Conservation (phyloP, 2,888 invertebrate genomes). For the Leuctra nigra region DNA sequence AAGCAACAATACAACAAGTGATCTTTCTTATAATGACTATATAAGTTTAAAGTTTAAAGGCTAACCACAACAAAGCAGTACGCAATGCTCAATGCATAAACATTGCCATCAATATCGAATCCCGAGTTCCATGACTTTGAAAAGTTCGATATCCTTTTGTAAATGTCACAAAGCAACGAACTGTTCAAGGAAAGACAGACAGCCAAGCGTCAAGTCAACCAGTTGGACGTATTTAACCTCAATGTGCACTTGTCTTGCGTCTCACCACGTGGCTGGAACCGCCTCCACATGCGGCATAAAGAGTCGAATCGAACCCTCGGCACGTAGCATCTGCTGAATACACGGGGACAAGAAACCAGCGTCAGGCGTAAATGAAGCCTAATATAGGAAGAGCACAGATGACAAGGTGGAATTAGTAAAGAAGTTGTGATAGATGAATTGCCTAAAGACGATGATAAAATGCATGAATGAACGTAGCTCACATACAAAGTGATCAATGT, state of each 20-base stretch:
- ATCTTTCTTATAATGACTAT: too few relatives aligned
- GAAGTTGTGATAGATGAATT: slow-evolving; percentile 5
- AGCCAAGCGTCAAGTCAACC: background rate
- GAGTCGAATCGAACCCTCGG: background rate
- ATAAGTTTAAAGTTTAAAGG: too few relatives aligned
- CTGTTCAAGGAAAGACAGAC: background rate
- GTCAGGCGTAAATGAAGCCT: slow-evolving; percentile 16
- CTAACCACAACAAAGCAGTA: too few relatives aligned
- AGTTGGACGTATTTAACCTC: slow-evolving; percentile 8
- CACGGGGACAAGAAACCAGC: background rate
- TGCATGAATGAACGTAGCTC: slow-evolving; percentile 1
- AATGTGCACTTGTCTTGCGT: background rate
- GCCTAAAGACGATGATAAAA: slow-evolving; percentile 13
- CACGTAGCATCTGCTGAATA: background rate
- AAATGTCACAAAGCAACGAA: slow-evolving; percentile 4
- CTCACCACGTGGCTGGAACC: too few relatives aligned
- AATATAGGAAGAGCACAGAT: slow-evolving; percentile 9
- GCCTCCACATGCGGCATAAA: slow-evolving; percentile 5
- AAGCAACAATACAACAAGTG: too few relatives aligned
- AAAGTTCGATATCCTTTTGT: slow-evolving; percentile 4
- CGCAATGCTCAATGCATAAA: too few relatives aligned
- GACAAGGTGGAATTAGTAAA: slow-evolving; percentile 4
- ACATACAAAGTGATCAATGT: slow-evolving; percentile 1
- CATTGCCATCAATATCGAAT: too few relatives aligned
- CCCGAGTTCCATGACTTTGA: background rate